Base-by-base conservation (phyloP, 2,113 vertebrate genomes). In the Chiloscyllium plagiosum region DNA sequence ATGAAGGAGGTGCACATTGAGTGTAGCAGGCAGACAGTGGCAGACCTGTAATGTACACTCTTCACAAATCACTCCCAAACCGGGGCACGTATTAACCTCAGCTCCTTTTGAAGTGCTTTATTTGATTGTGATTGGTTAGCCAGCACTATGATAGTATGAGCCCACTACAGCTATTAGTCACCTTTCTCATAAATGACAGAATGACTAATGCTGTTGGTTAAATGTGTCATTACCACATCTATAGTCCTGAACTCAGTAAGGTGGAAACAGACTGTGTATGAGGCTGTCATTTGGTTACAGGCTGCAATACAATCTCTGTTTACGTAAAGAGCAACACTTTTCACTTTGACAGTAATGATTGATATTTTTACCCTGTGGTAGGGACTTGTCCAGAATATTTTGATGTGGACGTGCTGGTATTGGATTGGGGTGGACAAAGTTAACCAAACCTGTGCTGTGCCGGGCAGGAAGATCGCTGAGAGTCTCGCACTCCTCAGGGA, bases 121-220 rank as follows among this genome's bases (percentile, higher is more conserved):
- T 37, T 93, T 66, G 56, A 93, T 66, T 93, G 37, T 93, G 89
- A 93, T 66, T 93, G 33, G 89, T 66, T 66, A n/a, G 19, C 89
- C 89, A 37, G 61, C 89, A 66, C 56, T 93, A n/a, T 47, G 20
- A 42, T 83, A 37, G 37, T 83, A 83, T 80, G 89, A 92, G 89
- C 5, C 87, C 33, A 66, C 33, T 93, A 65, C 17, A 42, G n/a
- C 89, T 37, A 93, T 93, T 93, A 93, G 89, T 93, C 89, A 93
- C 20, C 89, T 66, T 93, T 93, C 89, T 93, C 89, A 93, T 66
- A 93, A 93, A 66, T 93, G 89, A 93, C 56, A 66, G 15, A 66
- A 7, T 20, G 89, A 37, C 89, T 56, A 37, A 33, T 29, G 22
- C 20, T 65, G 1, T 93, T 66, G 61, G 61, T 66, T 66, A 90